Conservation (phyloP, 2,888 invertebrate genomes). For the Ophion slaviceki region DNA sequence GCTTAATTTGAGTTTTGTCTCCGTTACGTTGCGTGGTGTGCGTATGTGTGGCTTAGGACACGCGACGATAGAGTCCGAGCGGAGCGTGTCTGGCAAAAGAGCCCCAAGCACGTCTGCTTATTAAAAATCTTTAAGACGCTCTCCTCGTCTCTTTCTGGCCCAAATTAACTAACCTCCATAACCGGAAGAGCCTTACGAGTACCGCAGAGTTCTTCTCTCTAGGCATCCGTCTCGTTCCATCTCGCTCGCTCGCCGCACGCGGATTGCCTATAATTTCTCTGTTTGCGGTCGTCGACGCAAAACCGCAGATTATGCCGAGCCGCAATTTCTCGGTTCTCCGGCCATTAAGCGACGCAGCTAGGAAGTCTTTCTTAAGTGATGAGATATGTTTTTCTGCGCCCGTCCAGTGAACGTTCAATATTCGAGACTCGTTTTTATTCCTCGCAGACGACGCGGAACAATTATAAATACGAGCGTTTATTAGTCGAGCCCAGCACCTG, state of each 20-base stretch:
- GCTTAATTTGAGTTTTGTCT: conserved; percentile 78
- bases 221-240: not conserved
- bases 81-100: conserved; percentile 4
- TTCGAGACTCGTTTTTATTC: conserved; percentile 34
- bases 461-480: conserved; percentile 33
- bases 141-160: conserved; percentile 50
- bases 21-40: conserved; percentile 15
- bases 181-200: conserved; percentile 57
- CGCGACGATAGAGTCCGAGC: conserved; percentile 15
- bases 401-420: conserved; percentile 26
- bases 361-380: conserved; percentile 32
- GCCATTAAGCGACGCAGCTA: conserved; percentile 9
- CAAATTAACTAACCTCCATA: conserved; percentile 57
- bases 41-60: conserved; percentile 20
- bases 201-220: conserved; percentile 27
- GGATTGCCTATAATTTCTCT: conserved; percentile 68
- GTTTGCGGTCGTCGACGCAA: conserved; percentile 64
- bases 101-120: conserved; percentile 58
- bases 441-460: conserved; percentile 24
- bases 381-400: conserved; percentile 41
- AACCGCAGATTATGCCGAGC: conserved; percentile 53
- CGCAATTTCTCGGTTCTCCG: conserved; percentile 50
- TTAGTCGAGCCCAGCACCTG: conserved; percentile 46
- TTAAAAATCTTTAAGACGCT: conserved; percentile 69
- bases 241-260: not conserved